A percentile compares a stretch with the other conserved stretches of the same genome.
Evolutionary conservation across 2,113 vertebrate genomes (phyloP).

Genomic region (Eudyptes chrysolophus): DNA sequence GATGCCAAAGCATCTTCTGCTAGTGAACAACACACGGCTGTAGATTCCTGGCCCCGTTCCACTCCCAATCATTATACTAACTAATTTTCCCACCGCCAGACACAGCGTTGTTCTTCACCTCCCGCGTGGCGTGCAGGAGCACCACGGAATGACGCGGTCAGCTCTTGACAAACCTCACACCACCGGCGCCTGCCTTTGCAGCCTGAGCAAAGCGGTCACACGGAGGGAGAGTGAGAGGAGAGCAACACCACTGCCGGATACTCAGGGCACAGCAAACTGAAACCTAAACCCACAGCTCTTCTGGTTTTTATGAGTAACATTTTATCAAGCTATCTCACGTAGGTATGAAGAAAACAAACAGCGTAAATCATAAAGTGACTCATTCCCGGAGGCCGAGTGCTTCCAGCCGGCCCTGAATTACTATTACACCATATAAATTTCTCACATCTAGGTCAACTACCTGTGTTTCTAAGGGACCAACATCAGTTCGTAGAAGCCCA

Average conservation of each 20-base stretch:
- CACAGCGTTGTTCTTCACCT: background rate
- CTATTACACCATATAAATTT: background rate
- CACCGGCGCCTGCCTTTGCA: background rate
- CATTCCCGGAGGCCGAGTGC: background rate
- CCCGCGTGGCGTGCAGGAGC: background rate
- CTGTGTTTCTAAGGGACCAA: background rate
- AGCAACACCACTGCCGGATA: background rate
- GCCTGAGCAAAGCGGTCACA: background rate
- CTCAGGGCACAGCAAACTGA: accelerated
- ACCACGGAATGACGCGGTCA: too few relatives aligned
- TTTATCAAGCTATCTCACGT: background rate
- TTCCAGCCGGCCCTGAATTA: background rate
- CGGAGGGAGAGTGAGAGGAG: background rate
- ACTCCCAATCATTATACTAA: background rate
- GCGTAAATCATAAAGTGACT: background rate
- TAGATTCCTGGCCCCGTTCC: background rate
- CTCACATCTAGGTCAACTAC: background rate
- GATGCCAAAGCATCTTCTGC: background rate
- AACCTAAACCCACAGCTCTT: background rate
- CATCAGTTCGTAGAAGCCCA: background rate
- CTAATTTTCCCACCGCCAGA: background rate
- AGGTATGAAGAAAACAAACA: background rate
- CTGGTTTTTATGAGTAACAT: background rate
- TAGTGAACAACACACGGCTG: background rate
- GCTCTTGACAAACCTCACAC: accelerated